These are phyloP conservation scores for Zophobas atratus DNA, from an alignment of 1,140 invertebrate genomes.

Conservation along the genomic window DNA sequence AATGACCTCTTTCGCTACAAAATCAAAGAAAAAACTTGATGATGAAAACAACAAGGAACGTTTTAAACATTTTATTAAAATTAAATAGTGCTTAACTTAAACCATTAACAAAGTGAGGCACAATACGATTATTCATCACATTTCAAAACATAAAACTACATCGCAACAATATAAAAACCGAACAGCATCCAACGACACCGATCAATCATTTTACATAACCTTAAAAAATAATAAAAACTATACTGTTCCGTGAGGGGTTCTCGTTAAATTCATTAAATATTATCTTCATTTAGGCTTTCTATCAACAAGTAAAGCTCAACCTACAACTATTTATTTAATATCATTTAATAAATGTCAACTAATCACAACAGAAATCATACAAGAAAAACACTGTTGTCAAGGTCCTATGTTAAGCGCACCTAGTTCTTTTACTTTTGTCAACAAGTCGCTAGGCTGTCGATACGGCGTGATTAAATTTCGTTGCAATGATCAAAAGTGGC, in stretches of 20 bases:
- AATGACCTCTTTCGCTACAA: neutral
- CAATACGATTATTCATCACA: slow-evolving; percentile 66
- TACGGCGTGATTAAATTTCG: slow-evolving; percentile 35
- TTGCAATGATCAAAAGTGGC: slow-evolving; percentile 20
- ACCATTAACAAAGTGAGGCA: slow-evolving; percentile 67
- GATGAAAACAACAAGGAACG: slow-evolving; percentile 9
- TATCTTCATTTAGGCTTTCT: slow-evolving; percentile 42
- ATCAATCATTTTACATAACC: slow-evolving; percentile 38
- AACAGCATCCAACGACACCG: slow-evolving; percentile 39
- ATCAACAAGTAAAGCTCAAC: slow-evolving; percentile 53
- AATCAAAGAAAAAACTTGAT: neutral
- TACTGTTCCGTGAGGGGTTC: slow-evolving; percentile 23
- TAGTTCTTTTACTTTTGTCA: slow-evolving; percentile 14
- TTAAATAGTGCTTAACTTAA: slow-evolving; percentile 66
- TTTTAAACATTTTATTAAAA: slow-evolving; percentile 66
- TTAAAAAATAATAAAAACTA: slow-evolving; percentile 43
- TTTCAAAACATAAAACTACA: slow-evolving; percentile 55
- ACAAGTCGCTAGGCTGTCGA: slow-evolving; percentile 37
- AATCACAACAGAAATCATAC: slow-evolving; percentile 39
- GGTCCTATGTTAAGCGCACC: slow-evolving; percentile 48
- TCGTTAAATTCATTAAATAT: slow-evolving; percentile 17
- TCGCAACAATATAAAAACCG: slow-evolving; percentile 47
- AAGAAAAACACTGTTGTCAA: slow-evolving; percentile 45
- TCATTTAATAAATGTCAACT: slow-evolving; percentile 25
- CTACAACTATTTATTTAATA: slow-evolving; percentile 45